Conservation (phyloP, 2,113 vertebrate genomes). For the Opisthocomus hoazin region DNA sequence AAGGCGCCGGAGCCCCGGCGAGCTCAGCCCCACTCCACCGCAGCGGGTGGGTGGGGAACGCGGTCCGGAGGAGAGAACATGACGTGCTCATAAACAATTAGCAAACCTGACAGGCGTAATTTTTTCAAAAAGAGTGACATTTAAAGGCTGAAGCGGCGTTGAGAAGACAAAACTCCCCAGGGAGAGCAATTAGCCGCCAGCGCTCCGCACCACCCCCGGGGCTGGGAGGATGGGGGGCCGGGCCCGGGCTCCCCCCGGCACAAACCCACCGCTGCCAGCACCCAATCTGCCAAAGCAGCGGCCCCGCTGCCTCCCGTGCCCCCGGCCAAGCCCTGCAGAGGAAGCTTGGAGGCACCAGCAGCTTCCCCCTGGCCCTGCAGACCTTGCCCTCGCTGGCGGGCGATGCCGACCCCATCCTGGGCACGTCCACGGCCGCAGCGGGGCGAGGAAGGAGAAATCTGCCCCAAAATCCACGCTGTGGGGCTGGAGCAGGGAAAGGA, state of each 20-base stretch:
- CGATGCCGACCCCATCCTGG: fast-evolving
- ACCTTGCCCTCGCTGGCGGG: not conserved
- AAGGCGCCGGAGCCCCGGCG: not conserved
- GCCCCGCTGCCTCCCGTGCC: fast-evolving
- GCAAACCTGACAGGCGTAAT: not conserved
- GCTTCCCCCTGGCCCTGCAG: not conserved
- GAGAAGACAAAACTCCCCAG: conserved; percentile 5
- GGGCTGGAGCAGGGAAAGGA: not conserved
- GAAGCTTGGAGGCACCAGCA: not conserved
- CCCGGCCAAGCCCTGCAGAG: not conserved
- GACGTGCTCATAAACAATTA: conserved; percentile 18
- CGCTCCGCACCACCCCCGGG: not conserved
- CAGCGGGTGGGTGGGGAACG: not conserved
- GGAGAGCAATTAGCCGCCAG: conserved; percentile 26
- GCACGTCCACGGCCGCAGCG: fast-evolving
- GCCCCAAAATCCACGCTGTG: not conserved
- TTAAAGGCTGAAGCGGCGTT: not conserved
- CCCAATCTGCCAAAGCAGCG: not conserved
- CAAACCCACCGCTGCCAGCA: too few relatives aligned
- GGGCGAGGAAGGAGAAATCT: not conserved
- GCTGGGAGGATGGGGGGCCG: not conserved
- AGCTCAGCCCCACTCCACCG: not conserved
- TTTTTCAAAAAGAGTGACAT: not conserved
- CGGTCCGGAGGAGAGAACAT: conserved; percentile 4
- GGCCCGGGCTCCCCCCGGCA: not conserved